Percentiles rank a stretch among this genome's conserved stretches.
These are phyloP conservation scores for Danaus melanippus DNA, from an alignment of 1,140 invertebrate species.

Conservation along the genomic window DNA sequence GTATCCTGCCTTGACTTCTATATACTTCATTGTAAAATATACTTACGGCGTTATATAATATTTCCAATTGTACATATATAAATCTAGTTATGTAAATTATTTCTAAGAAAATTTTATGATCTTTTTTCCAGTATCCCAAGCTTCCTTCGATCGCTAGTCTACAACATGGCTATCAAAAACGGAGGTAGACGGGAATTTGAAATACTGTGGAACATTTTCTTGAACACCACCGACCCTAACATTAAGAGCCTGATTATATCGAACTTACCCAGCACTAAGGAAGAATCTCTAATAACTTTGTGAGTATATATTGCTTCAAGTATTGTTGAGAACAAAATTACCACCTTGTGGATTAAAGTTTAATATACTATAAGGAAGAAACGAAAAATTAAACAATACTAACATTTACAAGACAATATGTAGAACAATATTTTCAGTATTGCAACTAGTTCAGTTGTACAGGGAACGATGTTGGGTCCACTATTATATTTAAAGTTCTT, in stretches of 20 bases:
- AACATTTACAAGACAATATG: too few relatives aligned
- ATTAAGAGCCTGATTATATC: slow-evolving; percentile 80
- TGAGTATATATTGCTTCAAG: slow-evolving; percentile 25
- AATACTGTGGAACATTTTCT: slow-evolving; percentile 83
- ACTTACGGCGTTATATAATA: too few relatives aligned
- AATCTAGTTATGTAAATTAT: not conserved
- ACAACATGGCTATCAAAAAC: slow-evolving; percentile 84
- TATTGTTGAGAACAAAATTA: slow-evolving; percentile 1
- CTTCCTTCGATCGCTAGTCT: slow-evolving; percentile 84
- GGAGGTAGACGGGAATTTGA: slow-evolving; percentile 87
- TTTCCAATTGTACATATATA: slow-evolving; percentile 1
- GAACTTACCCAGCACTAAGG: slow-evolving; percentile 80
- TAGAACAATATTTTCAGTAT: too few relatives aligned
- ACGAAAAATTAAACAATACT: too few relatives aligned
- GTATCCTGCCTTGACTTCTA: too few relatives aligned
- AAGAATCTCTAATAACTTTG: slow-evolving; percentile 54
- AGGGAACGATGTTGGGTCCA: too few relatives aligned
- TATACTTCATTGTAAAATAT: too few relatives aligned
- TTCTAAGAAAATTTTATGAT: not conserved
- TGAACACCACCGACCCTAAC: slow-evolving; percentile 79
- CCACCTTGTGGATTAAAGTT: not conserved
- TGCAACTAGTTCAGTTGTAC: too few relatives aligned
- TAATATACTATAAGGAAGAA: too few relatives aligned
- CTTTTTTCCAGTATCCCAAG: slow-evolving; percentile 78
- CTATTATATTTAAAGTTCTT: too few relatives aligned